Evolutionary conservation across 1,140 invertebrate species (phyloP).

Genomic region (Geopemphigus sp.): DNA sequence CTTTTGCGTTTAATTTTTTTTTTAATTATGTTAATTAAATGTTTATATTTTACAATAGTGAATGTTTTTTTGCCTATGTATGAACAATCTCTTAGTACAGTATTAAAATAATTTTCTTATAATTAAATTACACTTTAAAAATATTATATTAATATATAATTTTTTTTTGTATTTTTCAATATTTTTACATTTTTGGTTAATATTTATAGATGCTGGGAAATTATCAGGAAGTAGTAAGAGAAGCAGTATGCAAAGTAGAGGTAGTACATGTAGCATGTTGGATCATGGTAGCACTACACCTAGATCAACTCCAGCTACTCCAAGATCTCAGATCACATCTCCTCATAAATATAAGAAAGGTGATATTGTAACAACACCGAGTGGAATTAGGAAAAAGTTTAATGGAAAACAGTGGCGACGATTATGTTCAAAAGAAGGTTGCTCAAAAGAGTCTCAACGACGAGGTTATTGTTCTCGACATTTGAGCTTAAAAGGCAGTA

Average conservation of each 20-base stretch:
- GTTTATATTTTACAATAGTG: too few relatives aligned
- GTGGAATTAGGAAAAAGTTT: slow-evolving; percentile 96
- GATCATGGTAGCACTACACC: slow-evolving; percentile 78
- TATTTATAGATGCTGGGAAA: slow-evolving; percentile 56
- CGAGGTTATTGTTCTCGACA: slow-evolving; percentile 94
- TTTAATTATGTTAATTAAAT: too few relatives aligned
- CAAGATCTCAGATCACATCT: slow-evolving; percentile 86
- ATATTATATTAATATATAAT: too few relatives aligned
- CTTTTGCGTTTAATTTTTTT: too few relatives aligned
- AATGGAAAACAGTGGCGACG: slow-evolving; percentile 99
- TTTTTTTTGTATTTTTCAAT: too few relatives aligned
- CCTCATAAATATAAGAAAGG: slow-evolving; percentile 98
- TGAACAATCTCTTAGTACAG: too few relatives aligned
- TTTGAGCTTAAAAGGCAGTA: slow-evolving; percentile 80
- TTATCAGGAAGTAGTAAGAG: slow-evolving; percentile 75
- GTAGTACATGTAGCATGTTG: slow-evolving; percentile 79
- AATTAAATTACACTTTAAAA: too few relatives aligned
- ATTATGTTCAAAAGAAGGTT: slow-evolving; percentile 90
- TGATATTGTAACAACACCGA: slow-evolving; percentile 93
- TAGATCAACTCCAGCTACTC: slow-evolving; percentile 82
- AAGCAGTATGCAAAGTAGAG: slow-evolving; percentile 84
- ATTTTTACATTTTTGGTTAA: background rate
- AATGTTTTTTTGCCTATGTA: too few relatives aligned
- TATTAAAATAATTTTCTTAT: too few relatives aligned
- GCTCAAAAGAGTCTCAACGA: slow-evolving; percentile 96